Evolutionary conservation across 2,113 vertebrate species (phyloP).

Genomic region (Gnathonemus longibarbis): DNA sequence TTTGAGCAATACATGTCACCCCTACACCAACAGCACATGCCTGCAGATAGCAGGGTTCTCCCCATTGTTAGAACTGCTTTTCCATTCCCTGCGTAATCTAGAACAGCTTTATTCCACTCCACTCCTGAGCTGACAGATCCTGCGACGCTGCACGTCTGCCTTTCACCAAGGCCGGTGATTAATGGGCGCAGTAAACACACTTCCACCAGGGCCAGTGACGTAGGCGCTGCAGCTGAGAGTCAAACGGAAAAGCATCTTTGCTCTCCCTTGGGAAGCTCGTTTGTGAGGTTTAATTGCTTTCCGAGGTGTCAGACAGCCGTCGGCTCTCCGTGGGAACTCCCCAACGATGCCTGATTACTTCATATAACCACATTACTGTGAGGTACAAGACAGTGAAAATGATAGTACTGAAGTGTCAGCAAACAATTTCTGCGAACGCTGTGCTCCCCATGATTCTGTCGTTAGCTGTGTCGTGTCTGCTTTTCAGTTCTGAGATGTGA

Average conservation of each 20-base stretch:
- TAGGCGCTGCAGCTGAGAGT: background rate
- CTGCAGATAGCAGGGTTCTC: background rate
- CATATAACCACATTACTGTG: background rate
- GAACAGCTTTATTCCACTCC: background rate
- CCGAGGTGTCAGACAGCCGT: background rate
- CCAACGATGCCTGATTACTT: background rate
- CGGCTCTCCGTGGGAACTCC: background rate
- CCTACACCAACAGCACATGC: background rate
- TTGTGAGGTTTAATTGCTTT: background rate
- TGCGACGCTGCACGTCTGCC: background rate
- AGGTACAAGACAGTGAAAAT: background rate
- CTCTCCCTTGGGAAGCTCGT: background rate
- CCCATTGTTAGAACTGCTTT: background rate
- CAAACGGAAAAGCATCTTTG: background rate
- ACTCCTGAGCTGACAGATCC: background rate
- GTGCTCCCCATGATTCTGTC: background rate
- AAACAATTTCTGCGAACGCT: background rate
- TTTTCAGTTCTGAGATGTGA: background rate
- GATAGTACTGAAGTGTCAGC: background rate
- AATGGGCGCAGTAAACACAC: background rate
- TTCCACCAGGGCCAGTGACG: background rate
- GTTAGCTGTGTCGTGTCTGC: background rate
- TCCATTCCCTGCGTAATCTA: background rate
- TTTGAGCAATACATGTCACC: background rate
- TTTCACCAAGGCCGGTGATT: background rate